A percentile compares a stretch with the other conserved stretches of the same genome.
phyloP scores from a whole-genome alignment of 2,113 vertebrate genomes.

The Blennius ocellaris region DNA sequence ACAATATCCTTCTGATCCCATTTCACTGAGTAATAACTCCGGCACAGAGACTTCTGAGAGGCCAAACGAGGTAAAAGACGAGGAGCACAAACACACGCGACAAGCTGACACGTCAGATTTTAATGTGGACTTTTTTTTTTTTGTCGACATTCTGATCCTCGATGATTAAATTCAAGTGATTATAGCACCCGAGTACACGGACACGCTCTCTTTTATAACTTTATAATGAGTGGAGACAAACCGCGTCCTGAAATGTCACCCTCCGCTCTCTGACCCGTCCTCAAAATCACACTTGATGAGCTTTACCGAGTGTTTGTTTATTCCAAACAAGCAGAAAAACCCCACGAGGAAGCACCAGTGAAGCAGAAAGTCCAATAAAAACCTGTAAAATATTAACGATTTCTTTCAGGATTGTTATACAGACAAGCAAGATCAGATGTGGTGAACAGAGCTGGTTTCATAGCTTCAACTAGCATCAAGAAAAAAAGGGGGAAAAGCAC shows the following conservation, averaged over 20 bases:
- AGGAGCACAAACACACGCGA: background rate
- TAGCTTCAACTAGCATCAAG: too few relatives aligned
- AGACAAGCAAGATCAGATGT: too few relatives aligned
- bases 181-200: background rate
- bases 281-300: background rate
- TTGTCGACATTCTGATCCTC: background rate
- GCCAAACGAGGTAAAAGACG: background rate
- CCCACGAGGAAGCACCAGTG: background rate
- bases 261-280: background rate
- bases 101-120: background rate
- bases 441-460: too few relatives aligned
- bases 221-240: background rate
- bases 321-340: background rate
- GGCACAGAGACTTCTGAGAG: constrained; percentile 12
- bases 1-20: constrained; percentile 48
- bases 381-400: too few relatives aligned
- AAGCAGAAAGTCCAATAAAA: too few relatives aligned
- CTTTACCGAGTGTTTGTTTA: background rate
- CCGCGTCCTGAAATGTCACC: background rate
- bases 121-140: background rate
- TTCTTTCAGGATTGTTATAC: too few relatives aligned
- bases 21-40: constrained; percentile 58
- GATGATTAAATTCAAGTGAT: background rate
- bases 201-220: background rate
- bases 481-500: too few relatives aligned